Evolutionary conservation across 1,140 invertebrate species (phyloP).

Genomic region (Latrodectus geometricus): DNA sequence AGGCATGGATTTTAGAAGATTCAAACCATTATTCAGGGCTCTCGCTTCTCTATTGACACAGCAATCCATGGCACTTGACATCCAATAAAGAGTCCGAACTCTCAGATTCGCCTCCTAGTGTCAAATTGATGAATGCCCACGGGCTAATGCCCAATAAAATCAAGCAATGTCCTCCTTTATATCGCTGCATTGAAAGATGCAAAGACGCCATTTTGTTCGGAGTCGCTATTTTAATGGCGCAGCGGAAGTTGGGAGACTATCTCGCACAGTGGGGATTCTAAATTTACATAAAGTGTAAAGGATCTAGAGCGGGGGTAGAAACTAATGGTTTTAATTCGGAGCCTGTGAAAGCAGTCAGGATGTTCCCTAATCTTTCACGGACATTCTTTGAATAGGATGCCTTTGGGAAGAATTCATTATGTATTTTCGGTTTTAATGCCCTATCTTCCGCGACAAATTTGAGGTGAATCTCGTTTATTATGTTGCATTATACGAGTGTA

Average conservation of each 20-base stretch:
- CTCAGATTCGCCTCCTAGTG: constrained; percentile 34
- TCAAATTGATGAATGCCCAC: constrained; percentile 49
- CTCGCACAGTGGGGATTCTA: neutral
- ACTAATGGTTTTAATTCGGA: neutral
- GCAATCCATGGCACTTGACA: constrained; percentile 48
- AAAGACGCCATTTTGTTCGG: neutral
- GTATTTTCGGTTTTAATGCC: no score
- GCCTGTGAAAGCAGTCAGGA: no score
- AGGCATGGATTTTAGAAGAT: neutral
- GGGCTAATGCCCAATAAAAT: constrained; percentile 52
- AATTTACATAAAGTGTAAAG: neutral
- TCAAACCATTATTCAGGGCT: constrained; percentile 29
- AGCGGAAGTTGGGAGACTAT: neutral
- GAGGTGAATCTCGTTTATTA: no score
- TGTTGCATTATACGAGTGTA: no score
- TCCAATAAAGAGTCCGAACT: constrained; percentile 39
- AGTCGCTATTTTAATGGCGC: neutral
- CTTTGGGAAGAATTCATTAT: no score
- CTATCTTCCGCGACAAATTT: no score
- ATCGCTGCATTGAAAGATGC: neutral
- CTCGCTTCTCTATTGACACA: constrained; percentile 42
- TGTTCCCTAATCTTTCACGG: no score
- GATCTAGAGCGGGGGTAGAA: neutral
- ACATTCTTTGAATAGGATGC: no score
- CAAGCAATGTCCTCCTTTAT: constrained; percentile 2